These are phyloP conservation scores for Dorcus hopei DNA, from an alignment of 2,888 invertebrate species.

Conservation along the genomic window DNA sequence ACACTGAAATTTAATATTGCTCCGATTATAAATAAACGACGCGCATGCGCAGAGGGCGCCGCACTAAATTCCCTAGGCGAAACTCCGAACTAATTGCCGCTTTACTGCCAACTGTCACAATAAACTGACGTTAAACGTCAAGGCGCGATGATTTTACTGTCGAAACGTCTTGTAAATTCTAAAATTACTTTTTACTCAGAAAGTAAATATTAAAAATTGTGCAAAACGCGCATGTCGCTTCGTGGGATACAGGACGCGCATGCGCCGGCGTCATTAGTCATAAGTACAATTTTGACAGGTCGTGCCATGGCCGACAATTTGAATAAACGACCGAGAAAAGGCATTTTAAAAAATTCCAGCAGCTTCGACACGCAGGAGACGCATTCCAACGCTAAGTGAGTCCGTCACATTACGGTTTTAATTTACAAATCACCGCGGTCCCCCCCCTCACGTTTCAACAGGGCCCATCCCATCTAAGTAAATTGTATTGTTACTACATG, in stretches of 20 bases:
- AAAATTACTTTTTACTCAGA: no score
- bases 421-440: neutral
- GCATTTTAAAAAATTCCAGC: slow-evolving; percentile 88
- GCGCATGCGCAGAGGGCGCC: slow-evolving; percentile 22
- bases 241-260: no score
- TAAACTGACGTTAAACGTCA: neutral
- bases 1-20: slow-evolving; percentile 31
- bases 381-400: slow-evolving; percentile 32
- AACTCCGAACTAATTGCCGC: neutral
- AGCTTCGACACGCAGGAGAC: slow-evolving; percentile 74
- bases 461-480: neutral
- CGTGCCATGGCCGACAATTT: slow-evolving; percentile 70
- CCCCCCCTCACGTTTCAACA: neutral
- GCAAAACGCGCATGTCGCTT: no score
- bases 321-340: slow-evolving; percentile 80
- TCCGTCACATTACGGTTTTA: neutral
- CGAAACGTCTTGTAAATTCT: neutral
- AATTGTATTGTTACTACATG: neutral
- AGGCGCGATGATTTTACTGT: neutral
- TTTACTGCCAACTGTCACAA: neutral
- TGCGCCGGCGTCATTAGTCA: neutral
- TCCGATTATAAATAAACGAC: slow-evolving; percentile 19
- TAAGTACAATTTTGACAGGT: slow-evolving; percentile 2
- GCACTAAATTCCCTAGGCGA: slow-evolving; percentile 1
- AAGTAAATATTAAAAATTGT: no score